These are phyloP conservation scores for Amazona vittata DNA, from an alignment of 2,113 vertebrate species.

Conservation along the genomic window DNA sequence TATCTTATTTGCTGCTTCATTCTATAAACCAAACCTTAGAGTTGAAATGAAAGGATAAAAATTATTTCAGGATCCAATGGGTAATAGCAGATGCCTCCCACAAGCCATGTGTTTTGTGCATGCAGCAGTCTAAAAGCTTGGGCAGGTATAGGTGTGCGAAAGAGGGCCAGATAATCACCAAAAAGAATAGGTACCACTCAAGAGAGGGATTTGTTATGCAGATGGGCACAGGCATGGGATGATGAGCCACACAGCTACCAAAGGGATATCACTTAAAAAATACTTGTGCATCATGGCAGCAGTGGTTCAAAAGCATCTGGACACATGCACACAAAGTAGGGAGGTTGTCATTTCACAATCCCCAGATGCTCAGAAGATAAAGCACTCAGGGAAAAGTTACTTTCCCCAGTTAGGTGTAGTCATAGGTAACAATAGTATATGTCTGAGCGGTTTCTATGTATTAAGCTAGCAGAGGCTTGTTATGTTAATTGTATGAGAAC, in stretches of 20 bases:
- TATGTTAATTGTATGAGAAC: background rate
- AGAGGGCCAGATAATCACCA: background rate
- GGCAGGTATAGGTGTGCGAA: background rate
- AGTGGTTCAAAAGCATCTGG: background rate
- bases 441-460: background rate
- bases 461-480: background rate
- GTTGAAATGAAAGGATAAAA: background rate
- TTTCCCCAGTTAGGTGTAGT: background rate
- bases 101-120: rapidly evolving
- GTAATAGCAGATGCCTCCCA: background rate
- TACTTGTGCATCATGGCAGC: background rate
- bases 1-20: background rate
- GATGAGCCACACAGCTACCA: background rate
- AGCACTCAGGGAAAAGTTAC: background rate
- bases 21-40: background rate
- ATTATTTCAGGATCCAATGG: background rate
- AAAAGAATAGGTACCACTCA: background rate
- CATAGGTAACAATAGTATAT: background rate
- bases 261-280: background rate
- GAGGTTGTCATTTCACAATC: background rate
- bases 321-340: background rate
- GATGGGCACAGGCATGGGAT: background rate
- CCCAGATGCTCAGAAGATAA: rapidly evolving
- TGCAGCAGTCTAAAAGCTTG: background rate
- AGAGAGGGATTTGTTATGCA: background rate